Evolutionary conservation across 2,797 vertebrate genomes (phyloP), one percentile per base, ranked within the genome.

Genomic region (Apogon talboti): DNA sequence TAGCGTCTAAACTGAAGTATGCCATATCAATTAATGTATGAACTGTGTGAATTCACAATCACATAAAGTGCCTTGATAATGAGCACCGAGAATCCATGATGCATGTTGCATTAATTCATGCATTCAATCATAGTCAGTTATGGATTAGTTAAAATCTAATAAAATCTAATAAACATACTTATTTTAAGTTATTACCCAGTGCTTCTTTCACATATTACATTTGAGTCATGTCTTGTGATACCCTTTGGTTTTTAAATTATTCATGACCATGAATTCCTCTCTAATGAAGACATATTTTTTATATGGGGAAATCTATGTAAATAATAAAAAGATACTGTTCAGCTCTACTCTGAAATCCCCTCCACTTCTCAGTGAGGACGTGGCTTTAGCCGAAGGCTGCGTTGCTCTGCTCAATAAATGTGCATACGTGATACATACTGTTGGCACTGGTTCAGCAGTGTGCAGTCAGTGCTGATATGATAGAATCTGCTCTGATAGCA

Each of bases 391-490:
- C 71, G 40, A 73, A 74, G 61, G 77, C 57, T 18, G 50, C 56
- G 55, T 61, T 58, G 18, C 67, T 66, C 49, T 19, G 24, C 80
- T 81, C 63, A 70, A 53, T 86, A 77, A 83, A 71, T 66, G 63
- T 76, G 75, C 66, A 71, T 58, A 73, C 76, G 66, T 76, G 80
- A 81, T 66, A 65, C 66, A 75, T 38, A 70, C 35, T 45, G 58
- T 68, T 64, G 49, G 56, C 55, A 11, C 47, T 63, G 67, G 49
- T 74, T 74, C 77, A 77, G 71, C 70, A 37, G 71, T 77, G 45
- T 70, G 64, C 71, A 77, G 69, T 62, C 68, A 33, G 60, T 15
- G 65, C 72, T 73, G 79, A 86, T 81, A 81, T 82, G 65, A 85
- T 76, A 74, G 61, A 82, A 85, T 79, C 53, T n/a, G 55, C 58